phyloP scores from a whole-genome alignment of 2,113 vertebrate genomes.

The Melierax canorus region DNA sequence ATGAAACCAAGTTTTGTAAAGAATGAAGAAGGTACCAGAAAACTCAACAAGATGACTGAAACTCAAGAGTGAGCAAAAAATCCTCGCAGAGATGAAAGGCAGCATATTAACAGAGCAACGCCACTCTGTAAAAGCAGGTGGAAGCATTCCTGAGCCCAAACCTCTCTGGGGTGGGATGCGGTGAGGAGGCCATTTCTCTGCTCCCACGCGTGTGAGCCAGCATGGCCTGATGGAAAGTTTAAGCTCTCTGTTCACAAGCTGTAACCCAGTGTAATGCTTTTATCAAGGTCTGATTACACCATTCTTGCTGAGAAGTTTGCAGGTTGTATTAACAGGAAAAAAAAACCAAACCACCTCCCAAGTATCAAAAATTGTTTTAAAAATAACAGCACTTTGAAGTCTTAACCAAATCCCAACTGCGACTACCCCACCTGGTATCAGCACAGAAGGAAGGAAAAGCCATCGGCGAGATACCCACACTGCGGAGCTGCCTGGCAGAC shows the following conservation, averaged over 20 bases:
- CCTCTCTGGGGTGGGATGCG: neutral
- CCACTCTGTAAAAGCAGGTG: neutral
- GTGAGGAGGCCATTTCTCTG: neutral
- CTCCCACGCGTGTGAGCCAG: accelerated
- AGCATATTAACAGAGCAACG: neutral
- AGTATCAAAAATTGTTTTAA: neutral
- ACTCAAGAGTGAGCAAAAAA: neutral
- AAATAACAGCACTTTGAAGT: neutral
- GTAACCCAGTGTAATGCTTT: neutral
- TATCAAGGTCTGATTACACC: neutral
- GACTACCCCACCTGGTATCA: neutral
- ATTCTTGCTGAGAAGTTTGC: neutral
- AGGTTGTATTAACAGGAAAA: neutral
- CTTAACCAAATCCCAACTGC: neutral
- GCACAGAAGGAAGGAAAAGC: neutral
- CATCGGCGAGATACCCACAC: neutral
- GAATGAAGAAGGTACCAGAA: neutral
- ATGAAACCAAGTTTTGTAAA: accelerated
- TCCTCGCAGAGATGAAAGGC: neutral
- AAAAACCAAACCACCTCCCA: neutral
- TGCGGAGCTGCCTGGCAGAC: neutral
- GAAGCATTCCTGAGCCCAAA: neutral
- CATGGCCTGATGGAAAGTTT: neutral
- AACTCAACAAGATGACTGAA: neutral
- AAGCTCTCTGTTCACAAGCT: neutral